phyloP scores from a whole-genome alignment of 2,888 invertebrate species.

The Proisotoma minuta region DNA sequence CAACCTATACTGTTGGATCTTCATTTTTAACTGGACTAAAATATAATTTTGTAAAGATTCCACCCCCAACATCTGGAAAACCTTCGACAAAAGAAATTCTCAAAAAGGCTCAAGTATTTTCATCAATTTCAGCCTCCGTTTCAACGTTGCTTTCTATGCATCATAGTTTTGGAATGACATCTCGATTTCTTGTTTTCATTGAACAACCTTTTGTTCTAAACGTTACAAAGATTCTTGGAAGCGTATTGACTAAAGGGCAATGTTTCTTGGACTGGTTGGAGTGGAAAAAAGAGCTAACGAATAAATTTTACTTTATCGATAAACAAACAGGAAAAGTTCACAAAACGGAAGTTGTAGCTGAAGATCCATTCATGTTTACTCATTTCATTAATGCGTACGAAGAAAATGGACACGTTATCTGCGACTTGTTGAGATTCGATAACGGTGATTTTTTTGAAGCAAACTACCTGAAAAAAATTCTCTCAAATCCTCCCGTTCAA shows the following conservation, averaged over 20 bases:
- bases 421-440: conserved; percentile 30
- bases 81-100: conserved; percentile 43
- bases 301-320: conserved; percentile 51
- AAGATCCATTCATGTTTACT: conserved; percentile 54
- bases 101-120: conserved; percentile 47
- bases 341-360: conserved; percentile 50
- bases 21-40: conserved; percentile 50
- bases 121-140: not conserved
- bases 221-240: conserved; percentile 51
- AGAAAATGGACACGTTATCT: conserved; percentile 49
- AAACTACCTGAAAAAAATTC: conserved; percentile 24
- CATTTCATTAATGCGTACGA: conserved; percentile 57
- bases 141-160: conserved; percentile 50
- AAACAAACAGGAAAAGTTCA: conserved; percentile 51
- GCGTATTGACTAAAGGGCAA: conserved; percentile 50
- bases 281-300: conserved; percentile 51
- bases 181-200: conserved; percentile 55
- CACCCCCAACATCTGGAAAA: conserved; percentile 40
- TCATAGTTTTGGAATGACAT: conserved; percentile 57
- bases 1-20: conserved; percentile 53
- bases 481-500: conserved; percentile 20
- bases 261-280: conserved; percentile 52
- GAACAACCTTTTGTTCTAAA: conserved; percentile 55
- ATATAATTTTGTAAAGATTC: conserved; percentile 50
- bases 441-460: conserved; percentile 36